A percentile compares a stretch with the other conserved stretches of the same genome.
These are phyloP conservation scores for Rhabditoides inermis DNA, from an alignment of 2,888 invertebrate species.

Conservation along the genomic window DNA sequence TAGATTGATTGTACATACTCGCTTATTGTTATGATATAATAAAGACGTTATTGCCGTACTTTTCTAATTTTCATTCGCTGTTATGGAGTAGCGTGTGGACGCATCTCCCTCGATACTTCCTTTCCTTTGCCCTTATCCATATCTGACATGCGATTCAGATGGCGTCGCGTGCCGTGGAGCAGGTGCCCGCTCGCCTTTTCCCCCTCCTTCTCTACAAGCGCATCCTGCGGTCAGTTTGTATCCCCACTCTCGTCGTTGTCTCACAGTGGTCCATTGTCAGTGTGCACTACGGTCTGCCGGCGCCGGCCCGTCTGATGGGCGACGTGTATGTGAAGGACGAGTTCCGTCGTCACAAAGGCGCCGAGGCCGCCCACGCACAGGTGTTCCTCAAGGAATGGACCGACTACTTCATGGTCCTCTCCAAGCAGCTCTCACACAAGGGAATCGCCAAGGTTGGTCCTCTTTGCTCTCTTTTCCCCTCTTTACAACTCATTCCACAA, in stretches of 20 bases:
- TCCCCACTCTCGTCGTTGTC: neutral
- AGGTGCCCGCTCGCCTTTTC: conserved; percentile 13
- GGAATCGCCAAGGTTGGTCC: conserved; percentile 37
- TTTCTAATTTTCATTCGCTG: neutral
- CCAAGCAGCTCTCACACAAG: conserved; percentile 34
- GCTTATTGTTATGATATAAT: too few species aligned
- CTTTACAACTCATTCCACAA: too few species aligned
- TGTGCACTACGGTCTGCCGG: conserved; percentile 43
- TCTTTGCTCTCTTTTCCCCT: too few species aligned
- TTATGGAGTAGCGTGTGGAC: neutral
- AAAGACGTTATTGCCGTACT: conserved; percentile 17
- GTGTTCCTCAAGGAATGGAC: conserved; percentile 41
- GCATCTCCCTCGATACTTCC: too few species aligned
- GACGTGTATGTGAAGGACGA: conserved; percentile 45
- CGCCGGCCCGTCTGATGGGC: conserved; percentile 37
- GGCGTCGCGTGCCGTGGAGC: conserved; percentile 7
- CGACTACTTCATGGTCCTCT: conserved; percentile 38
- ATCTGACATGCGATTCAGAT: neutral
- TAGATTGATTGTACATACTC: too few species aligned
- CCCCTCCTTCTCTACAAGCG: conserved; percentile 31
- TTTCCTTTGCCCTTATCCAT: too few species aligned
- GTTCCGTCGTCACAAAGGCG: conserved; percentile 31
- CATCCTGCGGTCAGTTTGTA: conserved; percentile 15
- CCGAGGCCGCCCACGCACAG: conserved; percentile 29
- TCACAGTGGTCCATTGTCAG: conserved; percentile 12